Evolutionary conservation across 1,140 invertebrate species (phyloP).

Genomic region (Aleiodes sp.): DNA sequence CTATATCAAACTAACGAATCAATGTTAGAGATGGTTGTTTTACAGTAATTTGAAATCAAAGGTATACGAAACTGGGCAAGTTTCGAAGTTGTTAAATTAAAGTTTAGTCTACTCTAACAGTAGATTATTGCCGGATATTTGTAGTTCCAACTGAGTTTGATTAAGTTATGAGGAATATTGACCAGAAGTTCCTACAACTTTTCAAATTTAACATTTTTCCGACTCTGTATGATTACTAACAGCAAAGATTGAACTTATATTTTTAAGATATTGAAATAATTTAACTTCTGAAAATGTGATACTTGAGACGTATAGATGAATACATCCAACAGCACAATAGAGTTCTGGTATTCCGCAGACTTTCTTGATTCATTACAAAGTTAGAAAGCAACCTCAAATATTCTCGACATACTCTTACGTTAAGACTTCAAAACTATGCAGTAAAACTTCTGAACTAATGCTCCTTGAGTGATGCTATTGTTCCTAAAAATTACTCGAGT

Average conservation of each 20-base stretch:
- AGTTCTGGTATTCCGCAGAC: too few species aligned
- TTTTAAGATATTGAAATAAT: not conserved
- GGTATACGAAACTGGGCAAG: constrained; percentile 33
- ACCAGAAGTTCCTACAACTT: not conserved
- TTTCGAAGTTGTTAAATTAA: constrained; percentile 40
- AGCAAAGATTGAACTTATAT: not conserved
- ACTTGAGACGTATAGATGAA: too few species aligned
- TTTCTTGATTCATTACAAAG: constrained; percentile 40
- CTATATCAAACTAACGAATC: not conserved
- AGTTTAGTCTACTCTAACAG: constrained; percentile 33
- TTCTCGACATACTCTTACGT: constrained; percentile 49
- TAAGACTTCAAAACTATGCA: constrained; percentile 41
- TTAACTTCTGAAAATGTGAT: not conserved
- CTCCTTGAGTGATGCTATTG: constrained; percentile 41
- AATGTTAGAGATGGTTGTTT: constrained; percentile 11
- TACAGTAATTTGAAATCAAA: constrained; percentile 25
- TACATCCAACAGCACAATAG: too few species aligned
- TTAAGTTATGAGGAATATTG: constrained; percentile 25
- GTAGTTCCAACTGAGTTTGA: constrained; percentile 34
- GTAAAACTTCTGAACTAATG: constrained; percentile 43
- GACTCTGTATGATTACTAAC: not conserved
- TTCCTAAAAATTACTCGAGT: constrained; percentile 12
- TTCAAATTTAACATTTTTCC: not conserved
- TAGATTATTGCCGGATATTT: constrained; percentile 35
- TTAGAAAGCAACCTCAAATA: constrained; percentile 39